phyloP scores from a whole-genome alignment of 2,113 vertebrate species.

The Pogonocichla stellata region DNA sequence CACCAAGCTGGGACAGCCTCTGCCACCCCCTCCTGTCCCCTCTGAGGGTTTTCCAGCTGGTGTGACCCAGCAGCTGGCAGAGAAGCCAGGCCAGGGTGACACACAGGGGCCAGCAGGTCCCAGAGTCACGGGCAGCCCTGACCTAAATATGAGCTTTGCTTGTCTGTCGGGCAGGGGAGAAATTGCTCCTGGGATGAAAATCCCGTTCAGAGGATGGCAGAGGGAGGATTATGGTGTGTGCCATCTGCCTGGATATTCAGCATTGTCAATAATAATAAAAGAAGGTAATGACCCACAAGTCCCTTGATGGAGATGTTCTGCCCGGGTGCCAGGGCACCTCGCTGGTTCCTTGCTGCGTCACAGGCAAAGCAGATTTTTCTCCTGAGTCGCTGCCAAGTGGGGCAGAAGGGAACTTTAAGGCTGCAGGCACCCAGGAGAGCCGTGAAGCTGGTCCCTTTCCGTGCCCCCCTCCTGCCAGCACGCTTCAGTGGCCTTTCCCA shows the following conservation, averaged over 20 bases:
- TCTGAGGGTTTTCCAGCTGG: background rate
- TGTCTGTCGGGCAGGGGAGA: background rate
- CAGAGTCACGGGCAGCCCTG: background rate
- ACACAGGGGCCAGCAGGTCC: background rate
- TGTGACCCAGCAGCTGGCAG: rapidly evolving
- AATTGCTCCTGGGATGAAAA: background rate
- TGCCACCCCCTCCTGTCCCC: background rate
- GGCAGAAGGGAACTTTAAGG: background rate
- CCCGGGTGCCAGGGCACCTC: background rate
- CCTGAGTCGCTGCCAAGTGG: background rate
- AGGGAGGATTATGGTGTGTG: background rate
- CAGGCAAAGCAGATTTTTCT: rapidly evolving
- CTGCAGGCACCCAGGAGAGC: background rate
- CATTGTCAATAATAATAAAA: background rate
- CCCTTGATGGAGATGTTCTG: background rate
- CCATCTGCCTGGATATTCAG: background rate
- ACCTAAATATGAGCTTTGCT: background rate
- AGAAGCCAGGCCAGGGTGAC: background rate
- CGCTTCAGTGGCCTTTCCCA: background rate
- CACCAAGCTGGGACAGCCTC: background rate
- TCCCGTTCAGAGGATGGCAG: background rate
- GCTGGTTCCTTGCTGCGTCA: background rate
- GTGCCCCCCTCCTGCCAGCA: background rate
- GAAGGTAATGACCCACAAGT: background rate
- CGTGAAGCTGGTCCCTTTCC: rapidly evolving